Percentiles rank a stretch among this genome's conserved stretches.
phyloP scores from a whole-genome alignment of 2,888 invertebrate genomes.

The Hesperia comma region DNA sequence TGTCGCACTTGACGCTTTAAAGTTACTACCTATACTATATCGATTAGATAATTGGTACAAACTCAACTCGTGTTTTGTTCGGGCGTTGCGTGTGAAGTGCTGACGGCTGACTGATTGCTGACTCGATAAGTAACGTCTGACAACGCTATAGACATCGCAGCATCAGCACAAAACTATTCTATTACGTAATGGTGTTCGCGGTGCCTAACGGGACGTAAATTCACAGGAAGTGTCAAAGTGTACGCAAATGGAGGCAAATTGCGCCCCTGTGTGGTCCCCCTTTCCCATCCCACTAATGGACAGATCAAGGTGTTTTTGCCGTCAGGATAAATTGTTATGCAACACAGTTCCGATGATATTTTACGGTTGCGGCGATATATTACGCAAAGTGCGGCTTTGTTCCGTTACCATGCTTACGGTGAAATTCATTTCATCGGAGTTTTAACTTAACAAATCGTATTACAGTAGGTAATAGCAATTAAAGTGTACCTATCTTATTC shows the following conservation, averaged over 20 bases:
- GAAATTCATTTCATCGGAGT: not conserved
- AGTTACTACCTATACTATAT: no score
- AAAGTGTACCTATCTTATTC: no score
- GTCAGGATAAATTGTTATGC: constrained; percentile 46
- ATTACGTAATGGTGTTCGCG: constrained; percentile 19
- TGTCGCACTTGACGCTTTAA: no score
- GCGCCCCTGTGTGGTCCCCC: constrained; percentile 47
- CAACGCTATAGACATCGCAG: constrained; percentile 2
- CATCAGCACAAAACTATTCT: constrained; percentile 18
- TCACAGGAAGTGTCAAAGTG: constrained; percentile 52
- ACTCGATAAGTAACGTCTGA: not conserved
- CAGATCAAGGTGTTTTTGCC: constrained; percentile 31
- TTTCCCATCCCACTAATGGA: constrained; percentile 45
- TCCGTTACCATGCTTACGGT: constrained; percentile 22
- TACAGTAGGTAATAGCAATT: no score
- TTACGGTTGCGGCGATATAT: constrained; percentile 32
- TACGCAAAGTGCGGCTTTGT: constrained; percentile 13
- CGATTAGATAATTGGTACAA: no score
- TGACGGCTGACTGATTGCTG: not conserved
- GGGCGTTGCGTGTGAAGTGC: not conserved
- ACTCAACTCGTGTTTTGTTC: no score
- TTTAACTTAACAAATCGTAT: not conserved
- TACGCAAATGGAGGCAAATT: constrained; percentile 53
- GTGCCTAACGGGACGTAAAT: constrained; percentile 30
- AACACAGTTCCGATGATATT: constrained; percentile 42